These are phyloP conservation scores for Falco rusticolus DNA, from an alignment of 2,797 vertebrate species.

Conservation along the genomic window DNA sequence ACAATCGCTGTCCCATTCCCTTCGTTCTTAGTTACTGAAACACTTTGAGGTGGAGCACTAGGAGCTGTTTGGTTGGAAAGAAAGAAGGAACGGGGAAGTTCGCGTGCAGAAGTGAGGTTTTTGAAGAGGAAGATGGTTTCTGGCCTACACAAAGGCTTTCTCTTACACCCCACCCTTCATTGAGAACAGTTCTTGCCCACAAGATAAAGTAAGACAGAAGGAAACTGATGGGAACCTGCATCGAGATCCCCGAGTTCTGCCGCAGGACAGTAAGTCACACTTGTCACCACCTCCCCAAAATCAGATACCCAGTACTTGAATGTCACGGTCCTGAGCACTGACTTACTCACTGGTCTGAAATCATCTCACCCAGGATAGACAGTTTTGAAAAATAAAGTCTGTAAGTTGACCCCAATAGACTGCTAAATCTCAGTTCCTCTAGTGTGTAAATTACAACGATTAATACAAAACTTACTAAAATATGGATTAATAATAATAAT, in stretches of 20 bases:
- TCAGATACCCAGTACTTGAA: neutral
- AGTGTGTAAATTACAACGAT: neutral
- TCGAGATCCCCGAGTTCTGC: neutral
- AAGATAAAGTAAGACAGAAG: neutral
- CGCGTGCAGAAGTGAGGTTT: rapidly evolving
- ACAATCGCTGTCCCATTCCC: slow-evolving; percentile 93
- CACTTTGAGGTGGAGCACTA: slow-evolving; percentile 91
- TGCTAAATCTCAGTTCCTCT: neutral
- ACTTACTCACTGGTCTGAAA: neutral
- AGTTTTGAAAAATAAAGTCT: neutral
- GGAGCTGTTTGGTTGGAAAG: slow-evolving; percentile 81
- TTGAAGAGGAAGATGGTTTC: neutral
- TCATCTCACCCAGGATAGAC: neutral
- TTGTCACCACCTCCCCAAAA: neutral
- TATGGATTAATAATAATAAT: neutral
- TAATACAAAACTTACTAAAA: neutral
- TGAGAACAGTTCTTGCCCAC: neutral
- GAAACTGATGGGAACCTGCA: neutral
- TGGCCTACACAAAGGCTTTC: neutral
- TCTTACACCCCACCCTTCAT: neutral
- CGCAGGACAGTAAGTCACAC: neutral
- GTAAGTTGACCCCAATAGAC: neutral
- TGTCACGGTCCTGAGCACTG: neutral
- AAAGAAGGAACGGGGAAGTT: neutral
- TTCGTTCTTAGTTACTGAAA: slow-evolving; percentile 92